phyloP scores from a whole-genome alignment of 2,888 invertebrate genomes.

The Heteropelma amictum region DNA sequence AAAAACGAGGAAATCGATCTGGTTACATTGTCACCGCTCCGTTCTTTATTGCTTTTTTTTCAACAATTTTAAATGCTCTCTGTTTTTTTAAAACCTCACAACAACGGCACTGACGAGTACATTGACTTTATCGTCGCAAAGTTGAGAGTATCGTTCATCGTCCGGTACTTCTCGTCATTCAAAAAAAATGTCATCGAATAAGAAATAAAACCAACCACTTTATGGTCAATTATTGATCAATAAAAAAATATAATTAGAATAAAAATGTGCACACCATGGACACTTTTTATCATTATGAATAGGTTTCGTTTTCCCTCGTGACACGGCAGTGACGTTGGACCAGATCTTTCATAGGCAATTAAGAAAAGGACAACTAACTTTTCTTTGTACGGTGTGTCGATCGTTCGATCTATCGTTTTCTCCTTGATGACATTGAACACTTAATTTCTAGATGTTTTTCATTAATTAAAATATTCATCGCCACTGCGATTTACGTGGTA shows the following conservation, averaged over 20 bases:
- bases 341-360: neutral
- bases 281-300: no score
- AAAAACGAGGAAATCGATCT: neutral
- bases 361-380: neutral
- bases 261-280: no score
- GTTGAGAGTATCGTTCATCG: no score
- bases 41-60: neutral
- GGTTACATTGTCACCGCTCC: neutral
- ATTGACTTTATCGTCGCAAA: no score
- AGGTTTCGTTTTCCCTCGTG: no score
- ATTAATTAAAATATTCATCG: conserved; percentile 37
- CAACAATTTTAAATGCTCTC: neutral
- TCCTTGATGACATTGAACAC: conserved; percentile 38
- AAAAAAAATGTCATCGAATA: no score
- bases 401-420: conserved; percentile 13
- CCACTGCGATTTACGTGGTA: conserved; percentile 9
- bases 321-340: neutral
- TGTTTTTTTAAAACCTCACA: no score
- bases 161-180: no score
- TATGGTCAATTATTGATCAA: no score
- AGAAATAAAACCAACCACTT: no score
- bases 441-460: conserved; percentile 22
- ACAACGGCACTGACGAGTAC: no score
- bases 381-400: conserved; percentile 7
- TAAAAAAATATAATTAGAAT: no score